phyloP scores from a whole-genome alignment of 1,140 invertebrate genomes.

The Drosophila malerkotliana region DNA sequence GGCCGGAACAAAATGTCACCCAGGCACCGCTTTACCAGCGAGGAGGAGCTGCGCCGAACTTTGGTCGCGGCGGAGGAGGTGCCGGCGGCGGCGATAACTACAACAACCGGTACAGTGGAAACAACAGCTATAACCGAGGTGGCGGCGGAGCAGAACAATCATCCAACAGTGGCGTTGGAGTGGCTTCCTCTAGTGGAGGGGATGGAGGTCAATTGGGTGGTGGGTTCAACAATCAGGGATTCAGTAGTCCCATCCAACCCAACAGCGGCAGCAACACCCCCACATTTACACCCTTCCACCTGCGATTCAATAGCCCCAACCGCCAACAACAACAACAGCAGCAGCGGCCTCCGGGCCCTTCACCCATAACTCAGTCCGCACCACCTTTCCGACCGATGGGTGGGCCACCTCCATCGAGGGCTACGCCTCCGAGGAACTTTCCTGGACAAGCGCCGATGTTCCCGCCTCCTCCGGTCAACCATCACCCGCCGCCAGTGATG shows the following conservation, averaged over 20 bases:
- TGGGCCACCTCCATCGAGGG: conserved; percentile 10
- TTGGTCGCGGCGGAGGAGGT: conserved; percentile 77
- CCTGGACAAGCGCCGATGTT: conserved; percentile 28
- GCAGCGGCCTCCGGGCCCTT: conserved; percentile 68
- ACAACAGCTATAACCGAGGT: conserved; percentile 71
- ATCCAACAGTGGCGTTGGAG: conserved; percentile 65
- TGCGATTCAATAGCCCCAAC: conserved; percentile 69
- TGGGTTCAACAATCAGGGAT: conserved; percentile 52
- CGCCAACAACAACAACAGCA: conserved; percentile 83
- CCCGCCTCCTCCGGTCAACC: conserved; percentile 19
- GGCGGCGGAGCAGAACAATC: conserved; percentile 67
- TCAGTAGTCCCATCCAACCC: conserved; percentile 35
- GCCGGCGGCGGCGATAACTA: conserved; percentile 80
- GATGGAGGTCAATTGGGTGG: conserved; percentile 9
- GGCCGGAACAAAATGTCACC: conserved; percentile 75
- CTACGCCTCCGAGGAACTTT: conserved; percentile 40
- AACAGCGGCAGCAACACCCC: conserved; percentile 34
- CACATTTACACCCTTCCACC: conserved; percentile 71
- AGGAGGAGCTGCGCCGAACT: conserved; percentile 83
- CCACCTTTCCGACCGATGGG: conserved; percentile 10
- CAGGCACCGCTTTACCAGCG: conserved; percentile 88
- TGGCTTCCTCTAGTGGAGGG: conserved; percentile 50
- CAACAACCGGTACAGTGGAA: conserved; percentile 83
- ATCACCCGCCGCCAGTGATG: conserved; percentile 17
- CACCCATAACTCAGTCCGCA: conserved; percentile 12